Percentiles rank a stretch among this genome's conserved stretches.
Evolutionary conservation across 1,140 invertebrate genomes (phyloP).

Genomic region (Drosophila ananassae): DNA sequence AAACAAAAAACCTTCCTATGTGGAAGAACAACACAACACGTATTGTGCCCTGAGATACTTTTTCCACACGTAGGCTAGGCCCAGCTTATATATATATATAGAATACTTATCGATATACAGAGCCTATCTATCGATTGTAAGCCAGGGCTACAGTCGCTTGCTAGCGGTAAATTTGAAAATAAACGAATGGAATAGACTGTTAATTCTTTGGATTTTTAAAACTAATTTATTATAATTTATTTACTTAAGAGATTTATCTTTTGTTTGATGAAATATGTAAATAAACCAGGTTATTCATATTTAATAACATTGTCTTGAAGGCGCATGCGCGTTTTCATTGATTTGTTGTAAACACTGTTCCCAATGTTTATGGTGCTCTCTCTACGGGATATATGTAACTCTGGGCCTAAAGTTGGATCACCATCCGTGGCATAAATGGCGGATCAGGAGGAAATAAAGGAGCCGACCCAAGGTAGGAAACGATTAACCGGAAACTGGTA

Average conservation of each 20-base stretch:
- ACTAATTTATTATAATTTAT: neutral
- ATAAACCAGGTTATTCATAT: neutral
- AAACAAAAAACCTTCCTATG: constrained; percentile 34
- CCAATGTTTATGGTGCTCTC: constrained; percentile 45
- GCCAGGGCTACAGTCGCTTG: constrained; percentile 2
- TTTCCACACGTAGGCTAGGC: constrained; percentile 45
- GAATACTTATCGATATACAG: constrained; percentile 21
- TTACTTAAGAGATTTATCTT: neutral
- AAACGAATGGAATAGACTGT: neutral
- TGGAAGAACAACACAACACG: constrained; percentile 40
- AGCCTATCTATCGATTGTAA: constrained; percentile 19
- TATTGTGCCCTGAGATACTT: constrained; percentile 32
- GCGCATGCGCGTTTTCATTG: constrained; percentile 41
- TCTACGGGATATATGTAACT: constrained; percentile 8
- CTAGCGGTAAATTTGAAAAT: constrained; percentile 17
- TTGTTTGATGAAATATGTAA: neutral
- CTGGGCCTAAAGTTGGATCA: constrained; percentile 22
- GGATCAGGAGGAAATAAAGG: constrained; percentile 25
- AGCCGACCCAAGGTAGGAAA: constrained; percentile 19
- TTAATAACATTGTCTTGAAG: neutral
- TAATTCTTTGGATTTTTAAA: neutral
- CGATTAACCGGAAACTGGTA: neutral
- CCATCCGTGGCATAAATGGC: constrained; percentile 29
- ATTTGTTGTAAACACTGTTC: constrained; percentile 41
- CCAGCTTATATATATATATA: constrained; percentile 31